Percentiles rank a stretch among this genome's conserved stretches.
phyloP scores from a whole-genome alignment of 2,113 vertebrate species.

The Bambusicola thoracicus region DNA sequence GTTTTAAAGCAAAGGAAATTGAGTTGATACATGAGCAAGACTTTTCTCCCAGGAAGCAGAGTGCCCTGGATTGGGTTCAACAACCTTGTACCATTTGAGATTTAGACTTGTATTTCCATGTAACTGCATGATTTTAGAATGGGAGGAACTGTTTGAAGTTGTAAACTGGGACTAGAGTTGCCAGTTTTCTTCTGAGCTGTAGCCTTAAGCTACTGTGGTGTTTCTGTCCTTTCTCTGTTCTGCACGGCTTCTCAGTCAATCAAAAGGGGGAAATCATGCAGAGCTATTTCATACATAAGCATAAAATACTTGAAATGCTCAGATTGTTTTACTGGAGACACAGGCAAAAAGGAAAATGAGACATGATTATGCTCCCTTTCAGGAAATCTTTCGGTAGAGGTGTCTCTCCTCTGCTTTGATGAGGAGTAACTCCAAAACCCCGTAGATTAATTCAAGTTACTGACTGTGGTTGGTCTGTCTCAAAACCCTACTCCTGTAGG shows the following conservation, averaged over 20 bases:
- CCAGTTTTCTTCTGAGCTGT: background rate
- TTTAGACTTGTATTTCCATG: background rate
- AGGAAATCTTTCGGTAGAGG: background rate
- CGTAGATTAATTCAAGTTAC: slow-evolving; percentile 12
- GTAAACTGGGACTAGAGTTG: background rate
- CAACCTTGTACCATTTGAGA: background rate
- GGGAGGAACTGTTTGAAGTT: background rate
- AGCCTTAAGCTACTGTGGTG: background rate
- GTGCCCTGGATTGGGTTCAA: background rate
- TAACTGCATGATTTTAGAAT: background rate
- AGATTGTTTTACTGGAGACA: background rate
- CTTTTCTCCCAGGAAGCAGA: background rate
- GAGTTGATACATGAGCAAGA: background rate
- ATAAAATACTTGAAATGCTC: slow-evolving; percentile 16
- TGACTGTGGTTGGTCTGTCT: slow-evolving; percentile 2
- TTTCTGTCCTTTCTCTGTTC: background rate
- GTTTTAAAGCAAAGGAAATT: background rate
- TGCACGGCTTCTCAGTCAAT: background rate
- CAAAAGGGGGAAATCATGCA: background rate
- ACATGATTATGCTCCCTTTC: background rate
- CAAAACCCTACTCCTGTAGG: slow-evolving; percentile 27
- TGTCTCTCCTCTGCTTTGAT: slow-evolving; percentile 17
- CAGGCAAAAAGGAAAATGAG: background rate
- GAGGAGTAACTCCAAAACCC: background rate
- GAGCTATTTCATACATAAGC: background rate